phyloP scores from a whole-genome alignment of 2,113 vertebrate species.

The Synchiropus splendidus region DNA sequence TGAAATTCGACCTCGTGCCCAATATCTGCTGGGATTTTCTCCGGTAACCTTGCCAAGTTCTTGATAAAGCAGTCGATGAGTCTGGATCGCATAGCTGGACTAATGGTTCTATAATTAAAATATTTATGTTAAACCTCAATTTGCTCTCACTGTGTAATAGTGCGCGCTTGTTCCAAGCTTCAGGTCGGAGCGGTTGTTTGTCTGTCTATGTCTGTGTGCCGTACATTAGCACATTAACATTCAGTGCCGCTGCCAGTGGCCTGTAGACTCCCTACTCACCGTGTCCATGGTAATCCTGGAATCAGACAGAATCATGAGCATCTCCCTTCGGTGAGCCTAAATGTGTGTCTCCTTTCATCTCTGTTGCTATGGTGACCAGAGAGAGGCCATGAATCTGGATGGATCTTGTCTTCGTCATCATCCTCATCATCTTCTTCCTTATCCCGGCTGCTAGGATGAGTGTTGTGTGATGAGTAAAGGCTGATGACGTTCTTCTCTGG shows the following conservation, averaged over 20 bases:
- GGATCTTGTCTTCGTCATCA: neutral
- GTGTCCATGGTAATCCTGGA: slow-evolving; percentile 29
- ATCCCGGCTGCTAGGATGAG: neutral
- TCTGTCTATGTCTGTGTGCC: no score
- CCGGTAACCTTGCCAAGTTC: no score
- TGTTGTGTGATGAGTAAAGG: no score
- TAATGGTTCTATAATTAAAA: no score
- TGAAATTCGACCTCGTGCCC: no score
- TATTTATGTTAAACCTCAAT: no score
- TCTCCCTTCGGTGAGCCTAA: slow-evolving; percentile 16
- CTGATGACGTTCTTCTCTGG: no score
- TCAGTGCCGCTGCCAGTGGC: slow-evolving; percentile 2
- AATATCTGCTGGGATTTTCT: no score
- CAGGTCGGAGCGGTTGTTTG: neutral
- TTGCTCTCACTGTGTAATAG: no score
- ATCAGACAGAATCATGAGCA: slow-evolving; percentile 27
- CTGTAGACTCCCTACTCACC: neutral
- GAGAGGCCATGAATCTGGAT: slow-evolving; percentile 1
- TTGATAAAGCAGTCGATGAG: no score
- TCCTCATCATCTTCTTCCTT: neutral
- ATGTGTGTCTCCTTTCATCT: slow-evolving; percentile 35
- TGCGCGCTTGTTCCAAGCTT: neutral
- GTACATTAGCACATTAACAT: slow-evolving; percentile 14
- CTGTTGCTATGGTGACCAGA: slow-evolving; percentile 36
- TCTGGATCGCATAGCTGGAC: no score